A percentile compares a stretch with the other conserved stretches of the same genome.
phyloP scores from a whole-genome alignment of 1,140 invertebrate genomes.

The Ericerus pela region DNA sequence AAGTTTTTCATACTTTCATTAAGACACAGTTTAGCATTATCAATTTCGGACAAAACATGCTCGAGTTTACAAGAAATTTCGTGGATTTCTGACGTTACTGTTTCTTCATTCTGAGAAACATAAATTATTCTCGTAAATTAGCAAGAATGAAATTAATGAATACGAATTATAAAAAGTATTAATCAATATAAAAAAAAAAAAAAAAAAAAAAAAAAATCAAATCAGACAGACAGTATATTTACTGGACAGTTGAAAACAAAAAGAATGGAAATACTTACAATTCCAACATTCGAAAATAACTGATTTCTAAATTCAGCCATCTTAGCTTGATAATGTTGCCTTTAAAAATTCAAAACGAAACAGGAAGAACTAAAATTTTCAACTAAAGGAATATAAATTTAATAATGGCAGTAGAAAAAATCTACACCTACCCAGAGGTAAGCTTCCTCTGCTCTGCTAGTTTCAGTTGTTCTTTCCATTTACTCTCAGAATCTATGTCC shows the following conservation, averaged over 20 bases:
- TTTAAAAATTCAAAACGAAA: neutral
- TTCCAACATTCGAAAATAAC: neutral
- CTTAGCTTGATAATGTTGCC: neutral
- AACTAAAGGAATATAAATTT: neutral
- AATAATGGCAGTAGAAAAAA: too few relatives aligned
- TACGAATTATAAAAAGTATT: neutral
- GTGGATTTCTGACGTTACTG: too few relatives aligned
- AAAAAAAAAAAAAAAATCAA: neutral
- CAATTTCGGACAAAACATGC: too few relatives aligned
- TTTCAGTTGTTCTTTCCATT: slow-evolving; percentile 1
- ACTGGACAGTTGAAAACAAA: neutral
- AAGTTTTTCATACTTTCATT: too few relatives aligned
- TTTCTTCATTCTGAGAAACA: neutral
- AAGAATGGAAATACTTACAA: neutral
- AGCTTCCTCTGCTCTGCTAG: neutral
- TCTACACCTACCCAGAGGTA: neutral
- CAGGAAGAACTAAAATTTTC: neutral
- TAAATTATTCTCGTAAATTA: too few relatives aligned
- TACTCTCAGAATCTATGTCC: too few relatives aligned
- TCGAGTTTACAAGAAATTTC: too few relatives aligned
- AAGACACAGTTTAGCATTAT: too few relatives aligned
- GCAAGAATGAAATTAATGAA: too few relatives aligned
- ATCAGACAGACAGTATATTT: neutral
- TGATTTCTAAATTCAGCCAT: neutral
- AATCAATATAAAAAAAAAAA: neutral